A percentile compares a stretch with the other conserved stretches of the same genome.
Conservation (phyloP, 2,113 vertebrate species). For the Beaufortia kweichowensis region DNA sequence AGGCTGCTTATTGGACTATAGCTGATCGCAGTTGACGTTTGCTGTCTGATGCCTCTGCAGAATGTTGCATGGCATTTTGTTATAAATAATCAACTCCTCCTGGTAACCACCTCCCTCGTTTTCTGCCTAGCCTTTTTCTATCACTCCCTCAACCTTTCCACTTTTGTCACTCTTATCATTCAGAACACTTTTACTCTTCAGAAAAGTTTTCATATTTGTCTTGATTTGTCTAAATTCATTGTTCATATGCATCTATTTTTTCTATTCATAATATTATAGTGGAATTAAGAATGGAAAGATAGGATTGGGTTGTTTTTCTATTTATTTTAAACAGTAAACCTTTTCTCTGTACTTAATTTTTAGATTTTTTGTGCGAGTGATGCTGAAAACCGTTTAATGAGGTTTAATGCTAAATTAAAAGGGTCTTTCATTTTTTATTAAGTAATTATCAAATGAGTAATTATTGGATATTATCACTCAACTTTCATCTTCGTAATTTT, state of each 20-base stretch:
- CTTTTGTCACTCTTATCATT: constrained; percentile 6
- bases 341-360: constrained; percentile 49
- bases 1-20: constrained; percentile 72
- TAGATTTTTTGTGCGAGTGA: constrained; percentile 49
- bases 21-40: constrained; percentile 68
- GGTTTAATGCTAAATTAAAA: constrained; percentile 57
- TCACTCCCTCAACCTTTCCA: constrained; percentile 1
- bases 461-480: constrained; percentile 27
- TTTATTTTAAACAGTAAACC: constrained; percentile 31
- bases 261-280: too few species aligned
- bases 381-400: constrained; percentile 32
- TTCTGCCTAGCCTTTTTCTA: background rate
- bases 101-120: constrained; percentile 56
- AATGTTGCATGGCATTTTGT: constrained; percentile 68
- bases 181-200: constrained; percentile 19
- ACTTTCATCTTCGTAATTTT: constrained; percentile 50
- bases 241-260: too few species aligned
- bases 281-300: background rate
- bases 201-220: constrained; percentile 28
- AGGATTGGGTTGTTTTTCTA: constrained; percentile 21
- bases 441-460: constrained; percentile 59
- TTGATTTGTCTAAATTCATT: constrained; percentile 28
- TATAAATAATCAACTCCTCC: constrained; percentile 66
- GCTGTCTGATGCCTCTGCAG: constrained; percentile 61
- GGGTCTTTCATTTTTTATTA: constrained; percentile 64